A percentile compares a stretch with the other conserved stretches of the same genome.
Conservation (phyloP, 1,140 invertebrate species). For the Meloidogyne floridensis region DNA sequence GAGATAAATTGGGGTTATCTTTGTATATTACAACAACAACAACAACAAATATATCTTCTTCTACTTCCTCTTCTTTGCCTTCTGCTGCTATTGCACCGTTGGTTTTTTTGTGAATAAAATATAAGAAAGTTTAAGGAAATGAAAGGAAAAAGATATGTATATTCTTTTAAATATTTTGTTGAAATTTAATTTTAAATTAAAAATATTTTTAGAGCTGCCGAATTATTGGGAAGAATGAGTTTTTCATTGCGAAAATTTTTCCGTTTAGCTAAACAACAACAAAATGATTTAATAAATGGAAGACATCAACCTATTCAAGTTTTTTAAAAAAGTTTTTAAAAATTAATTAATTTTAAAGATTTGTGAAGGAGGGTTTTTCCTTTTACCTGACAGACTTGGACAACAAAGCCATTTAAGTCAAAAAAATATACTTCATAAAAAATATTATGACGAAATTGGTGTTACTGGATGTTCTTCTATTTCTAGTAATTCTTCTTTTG, state of each 20-base stretch:
- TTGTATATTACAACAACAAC: background rate
- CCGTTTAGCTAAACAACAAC: conserved; percentile 23
- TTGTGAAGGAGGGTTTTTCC: conserved; percentile 39
- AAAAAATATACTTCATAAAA: conserved; percentile 35
- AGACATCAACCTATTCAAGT: background rate
- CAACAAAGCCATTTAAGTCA: conserved; percentile 18
- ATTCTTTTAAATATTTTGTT: conserved; percentile 25
- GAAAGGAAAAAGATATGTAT: conserved; percentile 11
- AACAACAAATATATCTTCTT: conserved; percentile 4
- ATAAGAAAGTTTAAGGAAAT: too few relatives aligned
- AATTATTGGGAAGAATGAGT: conserved; percentile 40
- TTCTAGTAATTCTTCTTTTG: conserved; percentile 35
- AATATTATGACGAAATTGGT: conserved; percentile 46
- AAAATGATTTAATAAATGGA: background rate
- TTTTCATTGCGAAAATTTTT: conserved; percentile 39
- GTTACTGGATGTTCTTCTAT: conserved; percentile 26
- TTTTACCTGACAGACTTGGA: conserved; percentile 32
- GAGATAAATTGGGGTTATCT: conserved; percentile 38
- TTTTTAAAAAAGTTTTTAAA: background rate
- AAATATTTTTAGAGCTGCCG: conserved; percentile 26
- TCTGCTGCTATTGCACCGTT: background rate
- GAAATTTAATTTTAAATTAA: background rate
- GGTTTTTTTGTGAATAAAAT: background rate
- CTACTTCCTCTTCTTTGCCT: background rate
- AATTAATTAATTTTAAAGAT: conserved; percentile 13